Conservation (phyloP, 2,797 vertebrate genomes). For the Bradypus variegatus region DNA sequence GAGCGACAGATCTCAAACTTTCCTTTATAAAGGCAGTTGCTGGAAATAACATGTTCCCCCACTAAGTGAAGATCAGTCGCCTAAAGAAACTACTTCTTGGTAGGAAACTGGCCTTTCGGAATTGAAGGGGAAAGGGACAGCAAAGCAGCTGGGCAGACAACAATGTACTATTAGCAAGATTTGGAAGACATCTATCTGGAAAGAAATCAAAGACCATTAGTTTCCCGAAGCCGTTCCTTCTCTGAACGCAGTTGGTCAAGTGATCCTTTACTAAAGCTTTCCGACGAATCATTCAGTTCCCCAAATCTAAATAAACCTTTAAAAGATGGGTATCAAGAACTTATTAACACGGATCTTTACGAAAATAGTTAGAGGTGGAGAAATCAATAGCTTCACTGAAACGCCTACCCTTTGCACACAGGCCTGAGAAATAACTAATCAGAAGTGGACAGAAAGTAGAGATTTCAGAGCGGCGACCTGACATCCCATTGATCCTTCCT, state of each 20-base stretch:
- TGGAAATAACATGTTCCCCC: neutral
- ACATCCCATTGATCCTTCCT: neutral
- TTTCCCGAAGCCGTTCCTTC: neutral
- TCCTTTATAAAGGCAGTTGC: constrained; percentile 37
- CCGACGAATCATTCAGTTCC: neutral
- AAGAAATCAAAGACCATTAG: constrained; percentile 6
- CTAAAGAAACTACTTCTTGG: neutral
- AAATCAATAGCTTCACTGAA: constrained; percentile 16
- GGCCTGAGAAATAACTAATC: constrained; percentile 59
- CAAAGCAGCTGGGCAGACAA: neutral
- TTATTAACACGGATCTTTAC: neutral
- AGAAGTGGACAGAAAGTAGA: constrained; percentile 57
- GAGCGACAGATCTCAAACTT: constrained; percentile 63
- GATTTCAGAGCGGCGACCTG: constrained; percentile 42
- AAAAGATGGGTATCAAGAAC: constrained; percentile 1
- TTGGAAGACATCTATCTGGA: neutral
- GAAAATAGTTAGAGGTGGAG: constrained; percentile 31
- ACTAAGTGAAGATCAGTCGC: neutral
- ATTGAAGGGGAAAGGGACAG: neutral
- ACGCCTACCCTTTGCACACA: constrained; percentile 47
- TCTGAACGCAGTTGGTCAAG: neutral
- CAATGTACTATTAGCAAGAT: neutral
- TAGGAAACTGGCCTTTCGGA: neutral
- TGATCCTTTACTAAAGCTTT: neutral
- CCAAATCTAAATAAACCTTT: neutral